Percentiles rank a stretch among this genome's conserved stretches.
These are phyloP conservation scores for Oscheius sp. DNA, from an alignment of 2,888 invertebrate genomes.

Conservation along the genomic window DNA sequence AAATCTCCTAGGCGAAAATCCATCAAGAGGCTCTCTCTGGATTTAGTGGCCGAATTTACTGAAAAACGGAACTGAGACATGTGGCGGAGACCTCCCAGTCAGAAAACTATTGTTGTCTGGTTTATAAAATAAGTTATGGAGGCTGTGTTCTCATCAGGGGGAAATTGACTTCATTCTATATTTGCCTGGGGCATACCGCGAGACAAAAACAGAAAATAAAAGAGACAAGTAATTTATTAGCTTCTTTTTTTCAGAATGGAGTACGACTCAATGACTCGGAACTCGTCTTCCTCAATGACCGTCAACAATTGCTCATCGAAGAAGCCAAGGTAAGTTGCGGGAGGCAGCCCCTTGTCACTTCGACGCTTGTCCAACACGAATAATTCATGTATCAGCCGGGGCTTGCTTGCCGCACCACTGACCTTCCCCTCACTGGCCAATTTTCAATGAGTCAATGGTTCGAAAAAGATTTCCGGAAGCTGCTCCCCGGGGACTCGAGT, in stretches of 20 bases:
- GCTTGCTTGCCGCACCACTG: slow-evolving; percentile 26
- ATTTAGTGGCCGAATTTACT: slow-evolving; percentile 26
- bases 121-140: background rate
- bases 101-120: background rate
- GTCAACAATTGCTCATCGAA: slow-evolving; percentile 63
- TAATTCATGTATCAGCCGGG: slow-evolving; percentile 23
- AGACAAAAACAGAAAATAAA: slow-evolving; percentile 9
- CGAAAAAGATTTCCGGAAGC: slow-evolving; percentile 18
- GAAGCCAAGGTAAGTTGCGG: slow-evolving; percentile 41
- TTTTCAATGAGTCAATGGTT: slow-evolving; percentile 17
- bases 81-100: background rate
- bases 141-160: slow-evolving; percentile 3
- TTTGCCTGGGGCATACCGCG: background rate
- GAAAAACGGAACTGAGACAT: slow-evolving; percentile 8
- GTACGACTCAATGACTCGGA: slow-evolving; percentile 36
- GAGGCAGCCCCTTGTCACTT: background rate
- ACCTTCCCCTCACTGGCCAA: slow-evolving; percentile 17
- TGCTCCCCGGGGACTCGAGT: background rate
- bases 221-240: background rate
- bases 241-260: slow-evolving; percentile 54
- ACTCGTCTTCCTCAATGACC: slow-evolving; percentile 56
- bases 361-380: slow-evolving; percentile 10
- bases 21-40: slow-evolving; percentile 20
- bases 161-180: background rate
- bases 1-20: slow-evolving; percentile 26